Base-by-base conservation (phyloP, 2,888 invertebrate genomes). In the Xestobium rufovillosum region DNA sequence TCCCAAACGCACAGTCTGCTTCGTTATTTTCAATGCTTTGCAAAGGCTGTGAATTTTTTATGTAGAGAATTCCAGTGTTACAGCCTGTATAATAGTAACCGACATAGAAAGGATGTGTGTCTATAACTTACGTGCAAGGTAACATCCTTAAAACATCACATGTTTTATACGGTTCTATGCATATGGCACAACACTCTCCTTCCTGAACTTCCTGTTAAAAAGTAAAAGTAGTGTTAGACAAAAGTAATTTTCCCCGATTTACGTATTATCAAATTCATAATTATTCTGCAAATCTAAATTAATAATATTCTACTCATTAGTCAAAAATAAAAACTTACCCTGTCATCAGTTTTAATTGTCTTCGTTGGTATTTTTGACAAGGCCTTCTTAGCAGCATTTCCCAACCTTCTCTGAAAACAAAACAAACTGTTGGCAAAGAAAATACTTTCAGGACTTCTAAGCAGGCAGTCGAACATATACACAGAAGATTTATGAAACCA, bases 341-440 rank as follows among this genome's bases (percentile, higher is more conserved):
- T 85, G 63, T 92, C 91, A 45, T 85, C 88, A 56, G 76, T 72
- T 69, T 86, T 88, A 50, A 94, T 76, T 56, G 80, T 84, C 67
- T 87, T 84, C 34, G 90, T 84, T 34, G 94, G 92, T 60, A 94
- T 94, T 69, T 89, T 89, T 29, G 90, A 86, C 35, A 95, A 73
- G 31, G 92, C 92, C 62, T 91, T 91, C 65, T 92, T 92, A 4
- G 92, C 94, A 19, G 92, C 92, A 58, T 83, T 87, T 62, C 90
- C 90, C 43, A 94, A 68, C 56, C 89, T 78, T 64, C 85, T 83
- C 91, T 91, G 73, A 3, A 75, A 73, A 48, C 36, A 49, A 48
- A 44, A 44, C 35, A 41, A 38, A n/a, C n/a, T n/a, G n/a, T n/a
- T n/a, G n/a, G n/a, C n/a, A n/a, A n/a, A n/a, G n/a, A n/a, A n/a